These are phyloP conservation scores for Thumatha senex DNA, from an alignment of 2,888 invertebrate species.

Conservation along the genomic window DNA sequence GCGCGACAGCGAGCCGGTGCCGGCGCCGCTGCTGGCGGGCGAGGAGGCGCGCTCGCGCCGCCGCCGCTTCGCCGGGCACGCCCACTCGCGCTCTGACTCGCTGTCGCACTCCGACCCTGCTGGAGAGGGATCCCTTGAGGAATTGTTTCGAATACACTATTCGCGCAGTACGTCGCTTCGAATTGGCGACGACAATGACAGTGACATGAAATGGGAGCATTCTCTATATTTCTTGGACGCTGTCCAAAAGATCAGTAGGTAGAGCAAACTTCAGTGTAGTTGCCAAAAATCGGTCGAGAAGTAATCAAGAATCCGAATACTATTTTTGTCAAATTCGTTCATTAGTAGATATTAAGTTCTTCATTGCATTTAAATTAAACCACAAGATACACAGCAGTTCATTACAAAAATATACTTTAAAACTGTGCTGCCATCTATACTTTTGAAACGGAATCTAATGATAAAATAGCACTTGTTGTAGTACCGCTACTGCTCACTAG, in stretches of 20 bases:
- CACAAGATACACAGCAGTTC: no score
- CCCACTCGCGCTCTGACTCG: slow-evolving; percentile 89
- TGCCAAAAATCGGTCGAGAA: slow-evolving; percentile 25
- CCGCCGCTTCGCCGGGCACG: slow-evolving; percentile 89
- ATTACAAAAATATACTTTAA: background rate
- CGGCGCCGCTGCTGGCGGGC: slow-evolving; percentile 69
- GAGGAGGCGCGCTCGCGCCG: slow-evolving; percentile 83
- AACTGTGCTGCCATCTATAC: slow-evolving; percentile 42
- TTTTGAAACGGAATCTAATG: background rate
- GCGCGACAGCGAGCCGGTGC: slow-evolving; percentile 86
- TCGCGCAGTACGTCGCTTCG: slow-evolving; percentile 45
- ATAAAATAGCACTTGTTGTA: background rate
- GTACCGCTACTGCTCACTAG: slow-evolving; percentile 49
- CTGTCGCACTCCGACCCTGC: slow-evolving; percentile 83
- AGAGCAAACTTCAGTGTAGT: slow-evolving; percentile 39
- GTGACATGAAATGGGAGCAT: slow-evolving; percentile 63
- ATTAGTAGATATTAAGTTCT: background rate
- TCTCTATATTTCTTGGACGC: slow-evolving; percentile 56
- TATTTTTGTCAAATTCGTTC: slow-evolving; percentile 11
- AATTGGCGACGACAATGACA: slow-evolving; percentile 68
- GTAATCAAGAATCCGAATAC: slow-evolving; percentile 21
- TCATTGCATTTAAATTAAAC: no score
- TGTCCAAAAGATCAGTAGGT: slow-evolving; percentile 57
- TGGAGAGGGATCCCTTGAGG: slow-evolving; percentile 32
- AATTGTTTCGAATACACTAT: slow-evolving; percentile 20